A percentile compares a stretch with the other conserved stretches of the same genome.
Evolutionary conservation across 2,888 invertebrate species (phyloP).

Genomic region (Drosophila anceps): DNA sequence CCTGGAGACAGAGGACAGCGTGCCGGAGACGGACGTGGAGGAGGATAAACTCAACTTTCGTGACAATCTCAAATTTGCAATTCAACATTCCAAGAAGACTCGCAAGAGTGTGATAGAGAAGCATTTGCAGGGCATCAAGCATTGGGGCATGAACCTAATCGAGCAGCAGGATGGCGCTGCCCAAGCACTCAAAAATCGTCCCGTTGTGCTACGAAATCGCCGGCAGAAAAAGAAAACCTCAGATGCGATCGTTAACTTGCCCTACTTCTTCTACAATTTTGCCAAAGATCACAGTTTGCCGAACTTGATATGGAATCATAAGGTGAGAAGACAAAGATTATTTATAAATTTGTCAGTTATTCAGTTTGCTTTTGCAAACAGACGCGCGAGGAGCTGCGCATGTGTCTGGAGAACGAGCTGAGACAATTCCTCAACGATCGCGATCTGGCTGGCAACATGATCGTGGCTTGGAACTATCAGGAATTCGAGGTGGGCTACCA

Average conservation of each 20-base stretch:
- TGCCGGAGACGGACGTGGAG: conserved; percentile 88
- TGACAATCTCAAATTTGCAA: conserved; percentile 97
- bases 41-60: conserved; percentile 91
- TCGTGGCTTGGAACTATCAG: conserved; percentile 98
- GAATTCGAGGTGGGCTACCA: conserved; percentile 98
- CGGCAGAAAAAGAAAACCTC: conserved; percentile 87
- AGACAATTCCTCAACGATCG: conserved; percentile 95
- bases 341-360: too few relatives aligned
- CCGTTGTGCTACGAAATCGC: conserved; percentile 95
- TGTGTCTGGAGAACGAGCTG: conserved; percentile 96
- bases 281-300: conserved; percentile 96
- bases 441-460: conserved; percentile 92
- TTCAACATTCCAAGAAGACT: conserved; percentile 90
- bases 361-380: conserved; percentile 81
- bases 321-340: conserved; percentile 86
- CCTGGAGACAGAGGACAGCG: conserved; percentile 94
- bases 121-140: conserved; percentile 89
- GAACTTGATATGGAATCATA: conserved; percentile 99
- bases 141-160: conserved; percentile 88
- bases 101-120: conserved; percentile 92
- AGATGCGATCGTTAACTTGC: conserved; percentile 86
- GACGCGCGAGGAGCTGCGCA: conserved; percentile 97
- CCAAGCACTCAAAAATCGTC: conserved; percentile 88
- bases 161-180: conserved; percentile 84
- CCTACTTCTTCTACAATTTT: conserved; percentile 97